Conservation (phyloP, 2,888 invertebrate species). For the Neoascia interrupta region DNA sequence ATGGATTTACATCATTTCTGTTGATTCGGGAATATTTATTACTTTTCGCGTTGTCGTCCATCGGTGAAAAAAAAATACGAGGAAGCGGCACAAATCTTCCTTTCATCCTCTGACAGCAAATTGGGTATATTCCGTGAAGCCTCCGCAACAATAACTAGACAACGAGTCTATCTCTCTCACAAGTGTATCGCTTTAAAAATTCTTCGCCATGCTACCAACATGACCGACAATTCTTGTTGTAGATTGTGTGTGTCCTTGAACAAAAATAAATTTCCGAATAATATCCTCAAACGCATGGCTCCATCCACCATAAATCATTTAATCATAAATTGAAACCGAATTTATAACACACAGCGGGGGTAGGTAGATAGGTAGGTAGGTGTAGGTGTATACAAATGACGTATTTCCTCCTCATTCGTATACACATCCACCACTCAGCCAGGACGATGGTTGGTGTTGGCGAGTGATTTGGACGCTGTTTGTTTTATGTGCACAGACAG, state of each 20-base stretch:
- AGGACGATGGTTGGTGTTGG: neutral
- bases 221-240: constrained; percentile 54
- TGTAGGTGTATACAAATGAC: too few relatives aligned
- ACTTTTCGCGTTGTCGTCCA: constrained; percentile 50
- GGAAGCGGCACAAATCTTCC: constrained; percentile 5
- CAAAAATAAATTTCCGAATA: constrained; percentile 39
- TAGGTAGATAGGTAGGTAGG: too few relatives aligned
- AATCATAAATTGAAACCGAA: constrained; percentile 67
- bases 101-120: constrained; percentile 33
- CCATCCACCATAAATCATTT: constrained; percentile 61
- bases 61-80: neutral
- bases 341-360: constrained; percentile 57
- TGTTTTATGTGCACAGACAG: constrained; percentile 39
- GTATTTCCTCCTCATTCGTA: constrained; percentile 31
- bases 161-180: constrained; percentile 15
- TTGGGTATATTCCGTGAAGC: constrained; percentile 5
- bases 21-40: constrained; percentile 78
- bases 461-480: constrained; percentile 38
- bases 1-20: constrained; percentile 78
- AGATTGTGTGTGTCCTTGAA: constrained; percentile 31
- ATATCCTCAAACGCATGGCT: constrained; percentile 50
- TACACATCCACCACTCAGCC: constrained; percentile 20
- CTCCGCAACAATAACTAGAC: constrained; percentile 37
- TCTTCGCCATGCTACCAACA: constrained; percentile 30
- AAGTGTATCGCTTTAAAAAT: constrained; percentile 40